Evolutionary conservation across 2,797 vertebrate genomes (phyloP).

Genomic region (Parauchenoglanis ngamensis): DNA sequence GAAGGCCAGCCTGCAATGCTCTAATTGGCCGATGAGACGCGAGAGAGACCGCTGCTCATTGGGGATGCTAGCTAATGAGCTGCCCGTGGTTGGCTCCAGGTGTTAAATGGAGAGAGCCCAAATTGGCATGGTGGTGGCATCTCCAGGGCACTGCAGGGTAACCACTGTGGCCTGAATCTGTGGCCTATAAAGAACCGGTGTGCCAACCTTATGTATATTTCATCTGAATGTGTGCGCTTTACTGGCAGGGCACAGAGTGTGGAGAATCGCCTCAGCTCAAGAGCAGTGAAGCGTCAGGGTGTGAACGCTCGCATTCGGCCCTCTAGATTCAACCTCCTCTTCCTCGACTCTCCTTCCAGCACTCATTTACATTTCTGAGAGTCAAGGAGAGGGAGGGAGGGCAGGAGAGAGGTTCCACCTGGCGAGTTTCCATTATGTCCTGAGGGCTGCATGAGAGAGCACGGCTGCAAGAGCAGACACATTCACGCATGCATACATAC

Average conservation of each 20-base stretch:
- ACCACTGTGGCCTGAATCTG: constrained; percentile 20
- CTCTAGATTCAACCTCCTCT: constrained; percentile 16
- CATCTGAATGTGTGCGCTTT: constrained; percentile 27
- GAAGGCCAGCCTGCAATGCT: constrained; percentile 26
- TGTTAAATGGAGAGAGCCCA: constrained; percentile 36
- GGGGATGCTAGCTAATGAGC: constrained; percentile 52
- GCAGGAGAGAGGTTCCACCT: constrained; percentile 23
- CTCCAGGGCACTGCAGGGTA: constrained; percentile 37
- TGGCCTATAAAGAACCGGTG: constrained; percentile 41
- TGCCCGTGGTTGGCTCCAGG: constrained; percentile 7
- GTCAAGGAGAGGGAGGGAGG: background rate
- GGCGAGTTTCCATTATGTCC: constrained; percentile 36
- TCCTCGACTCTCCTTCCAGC: constrained; percentile 28
- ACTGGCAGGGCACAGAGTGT: constrained; percentile 19
- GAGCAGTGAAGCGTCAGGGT: constrained; percentile 29
- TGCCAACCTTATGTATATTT: constrained; percentile 29
- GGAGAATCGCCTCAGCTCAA: constrained; percentile 36
- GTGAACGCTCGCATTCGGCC: constrained; percentile 37
- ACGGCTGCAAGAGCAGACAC: constrained; percentile 34
- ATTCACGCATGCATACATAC: constrained; percentile 26
- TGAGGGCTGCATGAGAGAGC: constrained; percentile 42
- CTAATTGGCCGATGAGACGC: constrained; percentile 53
- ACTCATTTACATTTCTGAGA: constrained; percentile 44
- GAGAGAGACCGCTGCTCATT: constrained; percentile 32
- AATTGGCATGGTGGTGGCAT: constrained; percentile 39